Evolutionary conservation across 2,888 invertebrate genomes (phyloP), one percentile per base, ranked within the genome.

Genomic region (Torymus tubicola): DNA sequence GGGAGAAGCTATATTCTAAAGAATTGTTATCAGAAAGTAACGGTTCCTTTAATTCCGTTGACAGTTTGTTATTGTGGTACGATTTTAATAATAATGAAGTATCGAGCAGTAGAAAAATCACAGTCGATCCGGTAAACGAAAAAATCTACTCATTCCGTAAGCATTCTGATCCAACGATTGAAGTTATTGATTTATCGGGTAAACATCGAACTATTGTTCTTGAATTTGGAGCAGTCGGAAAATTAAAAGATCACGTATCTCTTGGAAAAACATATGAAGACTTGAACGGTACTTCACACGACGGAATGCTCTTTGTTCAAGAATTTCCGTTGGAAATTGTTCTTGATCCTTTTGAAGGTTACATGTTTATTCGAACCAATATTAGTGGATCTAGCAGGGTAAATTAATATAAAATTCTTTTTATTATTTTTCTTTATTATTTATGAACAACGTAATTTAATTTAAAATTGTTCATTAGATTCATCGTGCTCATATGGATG

Each of bases 281-380:
- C 0, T 50, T 11, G 14, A 50, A n/a, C 42, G 12, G 12, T 42
- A 11, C n/a, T n/a, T 5, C 5, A 0, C 11, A 42, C n/a, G 64
- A 64, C 14, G 14, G 50, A n/a, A 10, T 63, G 12, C 4, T 42
- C 10, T 3, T 42, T n/a, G 16, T 50, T 50, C 64, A 42, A 42
- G 64, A 64, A 50, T 16, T 64, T 50, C 64, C 64, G n/a, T 5
- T n/a, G 14, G 64, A 50, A 64, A 64, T 64, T 50, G 64, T 21
- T 4, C 21, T 42, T n/a, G 64, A 64, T 64, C 50, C 64, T n/a
- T 64, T 42, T n/a, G 50, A 42, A n/a, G 64, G 64, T 10, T 10
- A n/a, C 12, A 42, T 64, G 10, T 64, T 64, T n/a, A 16, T 64
- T n/a, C 16, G 14, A 8, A 50, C 64, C n/a, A 64, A 42, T 16